Conservation (phyloP, 1,140 invertebrate genomes). For the Popillia japonica region DNA sequence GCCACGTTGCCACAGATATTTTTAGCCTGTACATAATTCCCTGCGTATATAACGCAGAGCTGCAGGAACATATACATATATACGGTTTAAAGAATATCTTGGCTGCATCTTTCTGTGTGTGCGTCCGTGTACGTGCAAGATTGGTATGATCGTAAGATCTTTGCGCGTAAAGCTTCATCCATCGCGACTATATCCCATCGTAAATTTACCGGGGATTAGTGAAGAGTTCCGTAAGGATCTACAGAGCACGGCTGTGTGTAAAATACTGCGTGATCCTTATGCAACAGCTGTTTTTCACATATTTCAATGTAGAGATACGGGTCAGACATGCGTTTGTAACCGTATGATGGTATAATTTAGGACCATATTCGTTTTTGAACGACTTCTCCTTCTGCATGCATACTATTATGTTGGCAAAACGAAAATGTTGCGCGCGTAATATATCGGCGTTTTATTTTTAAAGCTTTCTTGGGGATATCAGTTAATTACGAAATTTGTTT, state of each 20-base stretch:
- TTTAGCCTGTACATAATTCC: not conserved
- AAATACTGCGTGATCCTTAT: not conserved
- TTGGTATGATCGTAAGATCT: not conserved
- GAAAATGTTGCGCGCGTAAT: too few relatives aligned
- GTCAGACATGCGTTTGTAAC: slow-evolving; percentile 29
- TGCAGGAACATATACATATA: too few relatives aligned
- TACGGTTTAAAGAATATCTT: too few relatives aligned
- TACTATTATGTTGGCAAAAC: too few relatives aligned
- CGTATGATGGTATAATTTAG: not conserved
- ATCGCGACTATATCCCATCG: not conserved
- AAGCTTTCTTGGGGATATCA: too few relatives aligned
- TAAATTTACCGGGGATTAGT: slow-evolving; percentile 10
- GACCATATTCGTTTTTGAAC: not conserved
- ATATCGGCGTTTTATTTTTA: too few relatives aligned
- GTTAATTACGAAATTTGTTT: too few relatives aligned
- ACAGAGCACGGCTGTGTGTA: not conserved
- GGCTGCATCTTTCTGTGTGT: too few relatives aligned
- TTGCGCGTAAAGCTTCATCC: not conserved
- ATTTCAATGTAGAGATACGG: slow-evolving; percentile 40
- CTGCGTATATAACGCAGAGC: too few relatives aligned
- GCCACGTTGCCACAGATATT: not conserved
- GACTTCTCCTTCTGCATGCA: too few relatives aligned
- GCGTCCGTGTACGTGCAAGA: too few relatives aligned
- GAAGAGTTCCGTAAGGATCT: not conserved
- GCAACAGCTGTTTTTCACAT: slow-evolving; percentile 44